Evolutionary conservation across 2,113 vertebrate genomes (phyloP).

Genomic region (Gymnarchus niloticus): DNA sequence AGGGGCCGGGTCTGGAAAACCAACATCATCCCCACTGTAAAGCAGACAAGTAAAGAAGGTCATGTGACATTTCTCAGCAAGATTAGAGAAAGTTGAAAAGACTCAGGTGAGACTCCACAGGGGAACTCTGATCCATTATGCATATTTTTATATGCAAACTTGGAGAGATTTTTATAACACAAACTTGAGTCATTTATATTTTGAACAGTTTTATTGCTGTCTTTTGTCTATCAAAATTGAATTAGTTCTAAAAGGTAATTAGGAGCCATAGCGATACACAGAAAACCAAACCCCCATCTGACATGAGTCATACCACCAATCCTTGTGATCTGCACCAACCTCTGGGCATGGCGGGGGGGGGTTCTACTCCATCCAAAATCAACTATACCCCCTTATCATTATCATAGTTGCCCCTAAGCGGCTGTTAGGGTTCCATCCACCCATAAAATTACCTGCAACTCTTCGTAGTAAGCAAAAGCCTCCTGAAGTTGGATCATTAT

Average conservation of each 20-base stretch:
- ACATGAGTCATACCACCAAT: neutral
- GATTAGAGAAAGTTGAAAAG: neutral
- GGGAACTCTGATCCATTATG: neutral
- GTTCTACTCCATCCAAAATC: conserved; percentile 27
- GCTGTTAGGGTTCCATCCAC: neutral
- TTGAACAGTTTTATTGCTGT: neutral
- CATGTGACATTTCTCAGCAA: neutral
- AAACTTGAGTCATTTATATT: neutral
- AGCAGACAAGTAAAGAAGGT: neutral
- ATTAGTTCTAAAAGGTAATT: neutral
- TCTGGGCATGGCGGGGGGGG: no score
- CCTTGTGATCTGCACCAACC: neutral
- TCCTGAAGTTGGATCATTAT: conserved; percentile 8
- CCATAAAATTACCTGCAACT: neutral
- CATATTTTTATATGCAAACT: no score
- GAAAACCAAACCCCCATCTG: neutral
- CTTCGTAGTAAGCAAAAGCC: neutral
- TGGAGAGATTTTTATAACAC: no score
- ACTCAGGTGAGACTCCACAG: neutral
- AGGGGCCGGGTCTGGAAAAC: neutral
- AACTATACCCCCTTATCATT: conserved; percentile 34
- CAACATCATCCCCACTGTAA: neutral
- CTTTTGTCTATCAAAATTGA: neutral
- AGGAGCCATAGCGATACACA: neutral
- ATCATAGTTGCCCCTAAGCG: conserved; percentile 28